phyloP scores from a whole-genome alignment of 2,888 invertebrate genomes.

The Meteorus colon region DNA sequence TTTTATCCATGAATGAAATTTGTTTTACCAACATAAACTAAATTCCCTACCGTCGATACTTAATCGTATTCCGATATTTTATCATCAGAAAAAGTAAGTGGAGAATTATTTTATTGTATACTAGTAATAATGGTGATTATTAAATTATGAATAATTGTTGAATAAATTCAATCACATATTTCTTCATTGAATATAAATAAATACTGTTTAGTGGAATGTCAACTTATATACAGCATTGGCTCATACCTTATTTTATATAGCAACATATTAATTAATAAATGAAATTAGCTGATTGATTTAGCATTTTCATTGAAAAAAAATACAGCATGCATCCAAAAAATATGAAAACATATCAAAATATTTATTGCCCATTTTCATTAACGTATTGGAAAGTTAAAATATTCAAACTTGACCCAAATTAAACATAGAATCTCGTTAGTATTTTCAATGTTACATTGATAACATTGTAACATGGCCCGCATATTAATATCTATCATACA shows the following conservation, averaged over 20 bases:
- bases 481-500: neutral
- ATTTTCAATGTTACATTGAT: neutral
- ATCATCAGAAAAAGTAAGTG: neutral
- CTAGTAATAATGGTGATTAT: neutral
- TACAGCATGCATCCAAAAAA: neutral
- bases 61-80: neutral
- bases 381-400: neutral
- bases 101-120: neutral
- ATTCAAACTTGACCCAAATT: conserved; percentile 5
- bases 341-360: neutral
- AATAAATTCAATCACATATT: neutral
- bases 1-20: neutral
- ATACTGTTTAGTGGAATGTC: no score
- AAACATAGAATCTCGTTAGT: neutral
- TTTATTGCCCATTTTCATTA: neutral
- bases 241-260: no score
- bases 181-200: no score
- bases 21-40: neutral
- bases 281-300: no score
- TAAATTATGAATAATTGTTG: neutral
- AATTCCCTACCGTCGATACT: neutral
- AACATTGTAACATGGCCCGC: neutral
- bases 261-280: no score
- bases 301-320: no score
- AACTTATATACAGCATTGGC: no score